Conservation (phyloP, 2,113 vertebrate species). For the Sula dactylatra region DNA sequence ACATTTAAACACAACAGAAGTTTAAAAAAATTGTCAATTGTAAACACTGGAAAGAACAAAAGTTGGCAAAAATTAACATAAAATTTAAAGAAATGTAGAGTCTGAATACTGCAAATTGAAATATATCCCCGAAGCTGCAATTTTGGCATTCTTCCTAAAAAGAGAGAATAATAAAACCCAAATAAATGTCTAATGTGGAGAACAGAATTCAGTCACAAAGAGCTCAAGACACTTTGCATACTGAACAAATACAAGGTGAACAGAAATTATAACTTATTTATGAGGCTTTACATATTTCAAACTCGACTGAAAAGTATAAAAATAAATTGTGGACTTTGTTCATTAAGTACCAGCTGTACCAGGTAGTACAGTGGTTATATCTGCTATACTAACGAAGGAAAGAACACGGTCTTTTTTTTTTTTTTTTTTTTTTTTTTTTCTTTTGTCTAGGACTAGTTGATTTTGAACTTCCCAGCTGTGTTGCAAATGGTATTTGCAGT, state of each 20-base stretch:
- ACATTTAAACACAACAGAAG: constrained; percentile 81
- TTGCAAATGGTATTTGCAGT: neutral
- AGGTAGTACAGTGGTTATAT: constrained; percentile 32
- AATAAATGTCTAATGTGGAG: constrained; percentile 26
- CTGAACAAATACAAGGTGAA: constrained; percentile 73
- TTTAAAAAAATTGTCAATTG: constrained; percentile 74
- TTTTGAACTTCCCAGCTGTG: constrained; percentile 68
- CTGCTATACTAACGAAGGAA: constrained; percentile 62
- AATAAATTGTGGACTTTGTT: constrained; percentile 80
- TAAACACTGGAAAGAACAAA: constrained; percentile 80
- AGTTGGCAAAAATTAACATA: constrained; percentile 27
- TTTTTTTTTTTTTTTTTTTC: neutral
- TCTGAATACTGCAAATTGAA: constrained; percentile 78
- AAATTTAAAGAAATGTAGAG: constrained; percentile 30
- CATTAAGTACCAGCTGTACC: constrained; percentile 61
- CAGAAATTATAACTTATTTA: constrained; percentile 74
- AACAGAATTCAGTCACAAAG: constrained; percentile 70
- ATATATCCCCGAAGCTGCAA: constrained; percentile 70
- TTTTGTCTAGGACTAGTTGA: constrained; percentile 46
- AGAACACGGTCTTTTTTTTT: constrained; percentile 19
- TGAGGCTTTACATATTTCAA: constrained; percentile 74
- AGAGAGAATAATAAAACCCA: neutral
- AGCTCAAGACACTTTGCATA: constrained; percentile 69
- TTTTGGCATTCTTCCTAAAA: constrained; percentile 74
- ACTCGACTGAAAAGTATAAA: constrained; percentile 80